These are phyloP conservation scores for Chloropsis hardwickii DNA, from an alignment of 2,113 vertebrate genomes.

Conservation along the genomic window DNA sequence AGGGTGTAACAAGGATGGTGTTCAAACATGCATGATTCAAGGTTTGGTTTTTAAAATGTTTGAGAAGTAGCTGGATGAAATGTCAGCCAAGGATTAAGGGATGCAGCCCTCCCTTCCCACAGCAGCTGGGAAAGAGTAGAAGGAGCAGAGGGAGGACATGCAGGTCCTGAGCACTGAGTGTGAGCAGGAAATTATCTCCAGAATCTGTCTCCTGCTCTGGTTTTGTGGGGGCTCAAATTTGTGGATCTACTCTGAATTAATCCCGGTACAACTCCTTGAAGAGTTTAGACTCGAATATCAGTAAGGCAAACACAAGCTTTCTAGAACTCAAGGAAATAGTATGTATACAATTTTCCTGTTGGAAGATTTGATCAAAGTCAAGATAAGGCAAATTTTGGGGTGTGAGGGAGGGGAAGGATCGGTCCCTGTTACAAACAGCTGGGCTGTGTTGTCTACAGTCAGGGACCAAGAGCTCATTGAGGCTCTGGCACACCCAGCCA, in stretches of 20 bases:
- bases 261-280: background rate
- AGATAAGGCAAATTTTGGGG: background rate
- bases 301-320: background rate
- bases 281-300: background rate
- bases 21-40: background rate
- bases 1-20: background rate
- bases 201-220: background rate
- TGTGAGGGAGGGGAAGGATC: background rate
- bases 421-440: too few species aligned
- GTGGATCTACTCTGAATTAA: background rate
- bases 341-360: background rate
- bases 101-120: background rate
- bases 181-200: background rate
- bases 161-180: background rate
- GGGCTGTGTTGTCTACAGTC: background rate
- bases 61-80: background rate
- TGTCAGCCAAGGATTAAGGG: background rate
- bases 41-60: background rate
- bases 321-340: background rate
- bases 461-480: background rate
- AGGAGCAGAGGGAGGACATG: accelerated
- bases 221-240: background rate
- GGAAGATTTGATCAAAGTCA: background rate
- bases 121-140: background rate
- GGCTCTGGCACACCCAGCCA: background rate